These are phyloP conservation scores for Tetragonula carbonaria DNA, from an alignment of 2,888 invertebrate species.

Conservation along the genomic window DNA sequence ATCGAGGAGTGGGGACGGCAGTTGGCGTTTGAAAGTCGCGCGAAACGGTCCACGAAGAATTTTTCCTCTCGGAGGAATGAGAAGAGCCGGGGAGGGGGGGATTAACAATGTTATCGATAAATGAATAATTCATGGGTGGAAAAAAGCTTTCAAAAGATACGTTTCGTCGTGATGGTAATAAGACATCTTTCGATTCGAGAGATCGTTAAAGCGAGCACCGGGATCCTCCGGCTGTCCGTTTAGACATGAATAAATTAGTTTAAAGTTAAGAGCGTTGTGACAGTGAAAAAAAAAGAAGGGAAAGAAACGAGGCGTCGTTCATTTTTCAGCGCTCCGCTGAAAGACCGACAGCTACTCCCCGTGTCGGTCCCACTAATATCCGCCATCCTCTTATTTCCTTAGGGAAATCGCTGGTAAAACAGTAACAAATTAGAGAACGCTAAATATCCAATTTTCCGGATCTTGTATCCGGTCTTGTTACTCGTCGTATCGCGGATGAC, in stretches of 20 bases:
- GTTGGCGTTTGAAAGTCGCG: too few relatives aligned
- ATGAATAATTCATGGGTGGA: conserved; percentile 7
- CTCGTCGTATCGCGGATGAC: background rate
- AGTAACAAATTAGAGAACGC: background rate
- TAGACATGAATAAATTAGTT: conserved; percentile 22
- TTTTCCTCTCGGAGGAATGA: background rate
- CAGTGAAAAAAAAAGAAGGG: background rate
- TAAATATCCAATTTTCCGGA: background rate
- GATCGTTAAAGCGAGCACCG: conserved; percentile 2
- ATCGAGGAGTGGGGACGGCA: too few relatives aligned
- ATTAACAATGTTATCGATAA: conserved; percentile 26
- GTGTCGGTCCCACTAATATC: background rate
- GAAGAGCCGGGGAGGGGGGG: too few relatives aligned
- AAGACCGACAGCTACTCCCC: background rate
- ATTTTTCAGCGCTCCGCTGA: background rate
- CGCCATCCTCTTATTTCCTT: conserved; percentile 15
- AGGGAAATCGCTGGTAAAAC: conserved; percentile 14
- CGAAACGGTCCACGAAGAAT: background rate
- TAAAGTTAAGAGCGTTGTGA: conserved; percentile 2
- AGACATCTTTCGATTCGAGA: background rate
- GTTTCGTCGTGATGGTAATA: conserved; percentile 4
- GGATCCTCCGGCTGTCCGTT: conserved; percentile 8
- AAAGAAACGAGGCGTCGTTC: background rate
- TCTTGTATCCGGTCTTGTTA: too few relatives aligned
- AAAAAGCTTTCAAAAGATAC: background rate